Conservation (phyloP, 2,888 invertebrate genomes). For the Hydraecia micacea region DNA sequence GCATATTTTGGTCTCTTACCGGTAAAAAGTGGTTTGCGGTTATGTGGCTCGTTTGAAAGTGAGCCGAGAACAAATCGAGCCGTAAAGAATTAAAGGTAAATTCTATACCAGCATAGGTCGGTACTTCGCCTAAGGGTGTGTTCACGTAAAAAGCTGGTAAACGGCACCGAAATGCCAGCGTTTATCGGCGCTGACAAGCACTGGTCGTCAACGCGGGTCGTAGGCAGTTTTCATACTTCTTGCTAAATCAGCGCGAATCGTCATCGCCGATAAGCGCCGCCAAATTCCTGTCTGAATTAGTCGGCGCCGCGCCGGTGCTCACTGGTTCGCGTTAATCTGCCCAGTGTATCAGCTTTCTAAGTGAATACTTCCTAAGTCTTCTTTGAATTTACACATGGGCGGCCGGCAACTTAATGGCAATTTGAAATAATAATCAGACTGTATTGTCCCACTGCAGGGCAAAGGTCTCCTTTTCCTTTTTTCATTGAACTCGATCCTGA, state of each 20-base stretch:
- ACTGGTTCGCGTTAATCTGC: neutral
- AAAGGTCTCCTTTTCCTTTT: neutral
- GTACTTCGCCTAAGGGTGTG: neutral
- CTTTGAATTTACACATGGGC: neutral
- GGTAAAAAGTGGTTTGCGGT: neutral
- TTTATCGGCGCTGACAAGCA: too few species aligned
- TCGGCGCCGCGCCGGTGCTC: neutral
- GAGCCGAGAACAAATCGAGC: neutral
- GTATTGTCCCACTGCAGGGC: too few species aligned
- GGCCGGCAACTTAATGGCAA: neutral
- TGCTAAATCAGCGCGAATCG: too few species aligned
- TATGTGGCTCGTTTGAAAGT: neutral
- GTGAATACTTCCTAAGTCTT: neutral
- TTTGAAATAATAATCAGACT: neutral
- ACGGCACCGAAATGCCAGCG: too few species aligned
- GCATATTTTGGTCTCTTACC: too few species aligned
- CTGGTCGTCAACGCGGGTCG: too few species aligned
- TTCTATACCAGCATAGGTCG: neutral
- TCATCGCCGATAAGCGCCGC: neutral
- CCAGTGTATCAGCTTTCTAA: neutral
- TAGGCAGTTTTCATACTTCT: too few species aligned
- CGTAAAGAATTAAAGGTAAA: neutral
- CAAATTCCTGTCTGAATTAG: neutral
- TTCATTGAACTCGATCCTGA: neutral
- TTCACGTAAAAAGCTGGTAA: too few species aligned